Base-by-base conservation (phyloP, 2,797 vertebrate species). In the Takifugu ocellatus region DNA sequence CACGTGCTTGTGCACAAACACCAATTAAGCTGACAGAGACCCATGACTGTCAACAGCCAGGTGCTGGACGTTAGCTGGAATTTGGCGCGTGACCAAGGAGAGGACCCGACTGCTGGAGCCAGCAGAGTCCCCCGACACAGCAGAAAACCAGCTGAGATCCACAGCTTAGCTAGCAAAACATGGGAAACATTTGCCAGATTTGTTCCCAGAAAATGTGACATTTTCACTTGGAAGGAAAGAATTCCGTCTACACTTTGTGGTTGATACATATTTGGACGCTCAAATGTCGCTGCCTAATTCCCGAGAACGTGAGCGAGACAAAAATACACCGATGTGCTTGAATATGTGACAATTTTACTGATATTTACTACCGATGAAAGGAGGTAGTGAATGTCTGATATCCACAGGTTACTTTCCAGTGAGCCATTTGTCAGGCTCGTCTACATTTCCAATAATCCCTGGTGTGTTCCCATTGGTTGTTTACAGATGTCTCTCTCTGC, bases 401-500 rank as follows among this genome's bases (percentile, higher is more conserved):
- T 44, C 43, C 43, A 44, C 15, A 7, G 6, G 42, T 33, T 49
- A 16, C 49, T 45, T 49, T 46, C 21, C 21, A 21, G 21, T 21
- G 21, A 21, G 21, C 74, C 51, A 54, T 78, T 78, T 68, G 70
- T 79, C 74, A 64, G 27, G 12, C 48, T 47, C 29, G 6, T 12
- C 54, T 25, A 73, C 76, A 77, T 80, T 77, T 67, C 16, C 67
- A 68, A 36, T 83, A 78, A 86, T 82, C 81, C 74, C 54, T 24
- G 2, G 17, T 70, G 78, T 70, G 78, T 68, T 78, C 65, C 54
- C 5, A 6, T 33, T 65, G 73, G 75, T 70, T 82, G 78, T 87
- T 87, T 87, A 87, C 83, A 87, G 78, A 86, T 75, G 82, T 87
- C 82, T 83, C 59, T 75, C 77, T 82, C 27, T 66, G 57, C 69